phyloP scores from a whole-genome alignment of 2,113 vertebrate genomes.

The Seriola aureovittata region DNA sequence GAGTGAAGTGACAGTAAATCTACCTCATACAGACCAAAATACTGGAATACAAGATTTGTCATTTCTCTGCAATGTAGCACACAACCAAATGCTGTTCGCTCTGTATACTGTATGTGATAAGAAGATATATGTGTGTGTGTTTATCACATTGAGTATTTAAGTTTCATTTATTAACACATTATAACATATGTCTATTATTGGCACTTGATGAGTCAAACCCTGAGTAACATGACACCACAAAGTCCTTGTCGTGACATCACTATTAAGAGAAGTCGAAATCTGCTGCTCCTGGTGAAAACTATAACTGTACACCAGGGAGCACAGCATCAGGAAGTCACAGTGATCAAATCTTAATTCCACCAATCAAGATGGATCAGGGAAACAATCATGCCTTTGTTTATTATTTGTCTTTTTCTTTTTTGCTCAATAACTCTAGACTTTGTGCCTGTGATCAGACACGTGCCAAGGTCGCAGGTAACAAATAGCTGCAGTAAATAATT shows the following conservation, averaged over 20 bases:
- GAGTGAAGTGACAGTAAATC: too few relatives aligned
- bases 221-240: constrained; percentile 32
- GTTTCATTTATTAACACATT: background rate
- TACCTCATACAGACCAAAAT: too few relatives aligned
- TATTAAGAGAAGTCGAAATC: constrained; percentile 35
- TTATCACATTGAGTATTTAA: background rate
- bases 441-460: background rate
- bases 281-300: constrained; percentile 29
- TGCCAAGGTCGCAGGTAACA: constrained; percentile 27
- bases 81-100: background rate
- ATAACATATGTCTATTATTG: constrained; percentile 14
- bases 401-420: background rate
- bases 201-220: background rate
- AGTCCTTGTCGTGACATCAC: constrained; percentile 61
- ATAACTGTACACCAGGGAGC: constrained; percentile 48
- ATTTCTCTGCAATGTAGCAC: background rate
- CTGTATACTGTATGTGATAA: background rate
- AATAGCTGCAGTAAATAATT: background rate
- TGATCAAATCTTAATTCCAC: background rate
- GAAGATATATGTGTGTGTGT: background rate
- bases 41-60: too few relatives aligned
- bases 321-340: constrained; percentile 9
- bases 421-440: background rate
- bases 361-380: background rate
- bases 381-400: background rate